phyloP scores from a whole-genome alignment of 1,140 invertebrate species.

The Tigriopus japonicus region DNA sequence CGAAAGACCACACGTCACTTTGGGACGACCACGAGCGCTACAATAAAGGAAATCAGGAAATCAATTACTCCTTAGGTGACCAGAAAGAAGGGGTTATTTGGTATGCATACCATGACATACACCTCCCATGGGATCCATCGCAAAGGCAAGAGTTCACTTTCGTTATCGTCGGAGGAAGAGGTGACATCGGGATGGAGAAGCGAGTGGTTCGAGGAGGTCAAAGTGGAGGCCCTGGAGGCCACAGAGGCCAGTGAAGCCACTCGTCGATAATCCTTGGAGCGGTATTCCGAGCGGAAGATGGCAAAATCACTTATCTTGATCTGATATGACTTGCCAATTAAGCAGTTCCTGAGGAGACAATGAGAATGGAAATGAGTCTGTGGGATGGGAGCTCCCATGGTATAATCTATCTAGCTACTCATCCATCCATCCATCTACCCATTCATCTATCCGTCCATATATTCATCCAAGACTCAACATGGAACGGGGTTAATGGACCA shows the following conservation, averaged over 20 bases:
- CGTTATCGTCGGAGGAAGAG: not conserved
- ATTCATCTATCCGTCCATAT: too few species aligned
- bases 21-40: not conserved
- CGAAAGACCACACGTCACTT: not conserved
- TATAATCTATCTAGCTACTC: too few species aligned
- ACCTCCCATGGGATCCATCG: conserved; percentile 11
- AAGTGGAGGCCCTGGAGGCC: too few species aligned
- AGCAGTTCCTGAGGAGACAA: conserved; percentile 1
- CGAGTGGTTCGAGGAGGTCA: too few species aligned
- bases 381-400: too few species aligned
- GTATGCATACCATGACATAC: conserved; percentile 4
- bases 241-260: too few species aligned
- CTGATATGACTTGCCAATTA: conserved; percentile 1
- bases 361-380: too few species aligned
- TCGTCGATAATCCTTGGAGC: not conserved
- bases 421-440: too few species aligned
- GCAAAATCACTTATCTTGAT: conserved; percentile 10
- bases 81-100: not conserved
- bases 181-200: too few species aligned
- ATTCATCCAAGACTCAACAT: too few species aligned
- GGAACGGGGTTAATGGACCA: too few species aligned
- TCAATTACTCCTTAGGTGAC: not conserved
- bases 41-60: not conserved
- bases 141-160: not conserved
- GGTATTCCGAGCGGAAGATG: conserved; percentile 6